Conservation (phyloP, 2,113 vertebrate species). For the Microtus montanus region DNA sequence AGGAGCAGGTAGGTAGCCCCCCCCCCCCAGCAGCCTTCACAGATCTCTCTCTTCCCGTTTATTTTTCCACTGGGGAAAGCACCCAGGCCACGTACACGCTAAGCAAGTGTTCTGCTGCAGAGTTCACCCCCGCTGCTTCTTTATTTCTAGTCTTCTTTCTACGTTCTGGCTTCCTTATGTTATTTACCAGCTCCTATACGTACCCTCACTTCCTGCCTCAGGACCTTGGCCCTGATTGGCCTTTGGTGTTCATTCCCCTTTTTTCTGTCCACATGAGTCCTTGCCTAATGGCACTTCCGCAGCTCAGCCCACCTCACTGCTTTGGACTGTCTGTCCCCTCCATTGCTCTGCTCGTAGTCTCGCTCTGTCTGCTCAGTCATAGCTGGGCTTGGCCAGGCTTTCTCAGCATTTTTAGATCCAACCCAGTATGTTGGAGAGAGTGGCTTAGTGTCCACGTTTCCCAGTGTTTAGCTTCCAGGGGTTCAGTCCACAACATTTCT, state of each 20-base stretch:
- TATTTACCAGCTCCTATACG: background rate
- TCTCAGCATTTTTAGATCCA: background rate
- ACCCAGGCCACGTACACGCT: background rate
- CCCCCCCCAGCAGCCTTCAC: background rate
- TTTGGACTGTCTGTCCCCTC: background rate
- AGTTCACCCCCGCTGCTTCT: background rate
- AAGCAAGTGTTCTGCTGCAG: background rate
- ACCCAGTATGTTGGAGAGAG: background rate
- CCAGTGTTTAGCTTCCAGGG: background rate
- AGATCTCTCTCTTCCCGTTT: background rate
- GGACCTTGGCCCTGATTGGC: background rate
- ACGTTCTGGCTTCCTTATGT: background rate
- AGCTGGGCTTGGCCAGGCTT: background rate
- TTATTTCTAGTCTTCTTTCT: background rate
- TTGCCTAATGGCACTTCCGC: background rate
- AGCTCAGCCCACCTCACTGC: background rate
- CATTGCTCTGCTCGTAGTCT: background rate
- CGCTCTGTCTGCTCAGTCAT: background rate
- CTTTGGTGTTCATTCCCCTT: background rate
- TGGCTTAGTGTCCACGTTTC: background rate
- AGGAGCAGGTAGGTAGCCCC: conserved; percentile 90
- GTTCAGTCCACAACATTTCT: background rate
- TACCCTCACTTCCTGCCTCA: background rate
- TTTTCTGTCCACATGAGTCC: background rate
- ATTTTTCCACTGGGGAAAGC: background rate